A percentile compares a stretch with the other conserved stretches of the same genome.
Evolutionary conservation across 2,113 vertebrate genomes (phyloP).

Genomic region (Podocnemis expansa): DNA sequence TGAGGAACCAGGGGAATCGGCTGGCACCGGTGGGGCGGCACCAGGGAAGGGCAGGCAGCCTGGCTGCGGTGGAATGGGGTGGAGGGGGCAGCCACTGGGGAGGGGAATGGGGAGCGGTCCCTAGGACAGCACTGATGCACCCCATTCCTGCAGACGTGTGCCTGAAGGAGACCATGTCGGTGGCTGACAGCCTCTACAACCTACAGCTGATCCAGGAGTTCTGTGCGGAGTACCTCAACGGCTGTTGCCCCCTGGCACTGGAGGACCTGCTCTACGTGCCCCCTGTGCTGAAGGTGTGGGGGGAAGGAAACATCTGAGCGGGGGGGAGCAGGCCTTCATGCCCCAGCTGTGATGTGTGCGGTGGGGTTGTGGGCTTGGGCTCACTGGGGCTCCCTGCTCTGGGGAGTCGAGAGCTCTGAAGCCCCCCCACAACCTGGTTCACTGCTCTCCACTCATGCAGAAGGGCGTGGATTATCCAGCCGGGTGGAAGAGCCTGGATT

Average conservation of each 20-base stretch:
- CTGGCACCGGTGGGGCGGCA: neutral
- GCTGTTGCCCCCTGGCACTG: constrained; percentile 85
- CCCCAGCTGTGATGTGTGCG: too few species aligned
- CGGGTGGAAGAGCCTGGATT: neutral
- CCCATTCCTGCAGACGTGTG: constrained; percentile 82
- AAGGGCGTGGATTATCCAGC: neutral
- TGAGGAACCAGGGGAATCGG: too few species aligned
- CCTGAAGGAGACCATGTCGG: constrained; percentile 91
- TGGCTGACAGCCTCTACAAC: constrained; percentile 89
- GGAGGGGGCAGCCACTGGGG: neutral
- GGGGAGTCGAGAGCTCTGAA: neutral
- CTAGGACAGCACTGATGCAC: neutral
- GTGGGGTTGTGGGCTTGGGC: neutral
- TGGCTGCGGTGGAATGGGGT: neutral
- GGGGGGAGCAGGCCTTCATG: too few species aligned
- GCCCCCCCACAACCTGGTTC: neutral
- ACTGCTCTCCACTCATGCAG: neutral
- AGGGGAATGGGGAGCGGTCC: neutral
- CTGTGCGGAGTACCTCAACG: constrained; percentile 85
- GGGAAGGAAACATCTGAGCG: neutral
- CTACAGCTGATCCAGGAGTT: constrained; percentile 90
- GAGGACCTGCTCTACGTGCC: constrained; percentile 89
- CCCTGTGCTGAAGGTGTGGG: constrained; percentile 82
- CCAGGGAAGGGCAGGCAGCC: neutral
- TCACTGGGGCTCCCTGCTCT: neutral